phyloP scores from a whole-genome alignment of 2,888 invertebrate genomes.

The Diaperis boleti region DNA sequence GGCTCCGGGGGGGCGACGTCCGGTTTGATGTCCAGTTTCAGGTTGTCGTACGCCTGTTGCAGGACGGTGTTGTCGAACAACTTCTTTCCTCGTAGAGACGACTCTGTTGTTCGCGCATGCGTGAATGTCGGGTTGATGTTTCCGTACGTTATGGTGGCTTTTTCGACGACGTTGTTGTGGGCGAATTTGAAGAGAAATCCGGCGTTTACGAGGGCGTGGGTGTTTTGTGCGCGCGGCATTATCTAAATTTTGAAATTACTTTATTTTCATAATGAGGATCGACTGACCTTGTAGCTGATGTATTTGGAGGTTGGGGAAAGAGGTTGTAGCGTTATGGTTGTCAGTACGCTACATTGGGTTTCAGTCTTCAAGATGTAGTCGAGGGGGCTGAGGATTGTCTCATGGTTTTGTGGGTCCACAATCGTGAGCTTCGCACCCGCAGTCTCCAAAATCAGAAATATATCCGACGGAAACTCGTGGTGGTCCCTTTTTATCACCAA shows the following conservation, averaged over 20 bases:
- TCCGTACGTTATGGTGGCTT: conserved; percentile 74
- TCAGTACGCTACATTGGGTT: too few relatives aligned
- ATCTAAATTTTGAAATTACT: too few relatives aligned
- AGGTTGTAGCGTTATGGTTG: too few relatives aligned
- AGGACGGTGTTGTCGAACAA: conserved; percentile 63
- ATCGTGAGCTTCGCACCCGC: conserved; percentile 68
- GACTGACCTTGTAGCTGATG: conserved; percentile 58
- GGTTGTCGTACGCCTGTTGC: conserved; percentile 65
- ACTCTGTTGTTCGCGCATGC: conserved; percentile 70
- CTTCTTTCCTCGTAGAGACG: conserved; percentile 64
- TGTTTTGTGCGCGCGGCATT: conserved; percentile 28
- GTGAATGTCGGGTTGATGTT: conserved; percentile 70
- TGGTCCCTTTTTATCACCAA: conserved; percentile 74
- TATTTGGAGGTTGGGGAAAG: too few relatives aligned
- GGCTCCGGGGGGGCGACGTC: conserved; percentile 76
- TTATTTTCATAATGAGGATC: too few relatives aligned
- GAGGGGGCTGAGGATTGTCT: too few relatives aligned
- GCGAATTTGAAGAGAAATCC: conserved; percentile 76
- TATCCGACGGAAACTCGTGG: conserved; percentile 78
- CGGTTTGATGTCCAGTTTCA: conserved; percentile 74
- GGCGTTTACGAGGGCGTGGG: conserved; percentile 81
- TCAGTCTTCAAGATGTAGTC: too few relatives aligned
- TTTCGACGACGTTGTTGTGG: conserved; percentile 63
- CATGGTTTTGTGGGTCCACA: too few relatives aligned
- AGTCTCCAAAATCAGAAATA: conserved; percentile 74